Evolutionary conservation across 2,888 invertebrate genomes (phyloP).

Genomic region (Tetramorium bicarinatum): DNA sequence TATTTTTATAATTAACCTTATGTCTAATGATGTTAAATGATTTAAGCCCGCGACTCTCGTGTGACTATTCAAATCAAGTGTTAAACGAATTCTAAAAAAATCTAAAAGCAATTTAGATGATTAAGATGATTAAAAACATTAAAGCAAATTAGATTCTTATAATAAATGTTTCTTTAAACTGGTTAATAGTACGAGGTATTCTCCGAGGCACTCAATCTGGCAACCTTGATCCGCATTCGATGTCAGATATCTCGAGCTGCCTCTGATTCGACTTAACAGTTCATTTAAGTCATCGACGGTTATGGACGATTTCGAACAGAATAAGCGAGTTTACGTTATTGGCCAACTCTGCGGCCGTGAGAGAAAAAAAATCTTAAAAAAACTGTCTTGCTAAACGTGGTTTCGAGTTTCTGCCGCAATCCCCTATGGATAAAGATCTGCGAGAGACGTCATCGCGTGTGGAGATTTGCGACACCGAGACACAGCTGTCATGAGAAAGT

Average conservation of each 20-base stretch:
- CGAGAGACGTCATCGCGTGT: conserved; percentile 19
- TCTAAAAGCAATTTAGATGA: conserved; percentile 16
- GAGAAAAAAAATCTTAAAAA: not conserved
- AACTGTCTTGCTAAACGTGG: not conserved
- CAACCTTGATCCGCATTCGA: conserved; percentile 50
- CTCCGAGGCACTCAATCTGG: conserved; percentile 29
- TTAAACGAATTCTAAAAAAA: not conserved
- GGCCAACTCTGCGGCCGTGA: not conserved
- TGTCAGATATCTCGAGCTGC: not conserved
- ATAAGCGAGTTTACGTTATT: not conserved
- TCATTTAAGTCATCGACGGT: not conserved
- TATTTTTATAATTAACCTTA: not conserved
- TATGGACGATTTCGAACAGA: not conserved
- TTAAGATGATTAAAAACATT: not conserved
- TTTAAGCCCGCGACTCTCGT: not conserved
- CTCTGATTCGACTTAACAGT: conserved; percentile 16
- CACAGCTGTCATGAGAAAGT: conserved; percentile 5
- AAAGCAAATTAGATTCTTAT: conserved; percentile 13
- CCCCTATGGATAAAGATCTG: conserved; percentile 1
- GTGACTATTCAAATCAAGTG: not conserved
- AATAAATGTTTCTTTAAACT: conserved; percentile 24
- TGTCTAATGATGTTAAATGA: not conserved
- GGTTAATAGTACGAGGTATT: conserved; percentile 22
- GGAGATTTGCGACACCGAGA: conserved; percentile 1
- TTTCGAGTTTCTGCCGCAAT: not conserved